Base-by-base conservation (phyloP, 2,888 invertebrate species). In the Melitaea athalia region DNA sequence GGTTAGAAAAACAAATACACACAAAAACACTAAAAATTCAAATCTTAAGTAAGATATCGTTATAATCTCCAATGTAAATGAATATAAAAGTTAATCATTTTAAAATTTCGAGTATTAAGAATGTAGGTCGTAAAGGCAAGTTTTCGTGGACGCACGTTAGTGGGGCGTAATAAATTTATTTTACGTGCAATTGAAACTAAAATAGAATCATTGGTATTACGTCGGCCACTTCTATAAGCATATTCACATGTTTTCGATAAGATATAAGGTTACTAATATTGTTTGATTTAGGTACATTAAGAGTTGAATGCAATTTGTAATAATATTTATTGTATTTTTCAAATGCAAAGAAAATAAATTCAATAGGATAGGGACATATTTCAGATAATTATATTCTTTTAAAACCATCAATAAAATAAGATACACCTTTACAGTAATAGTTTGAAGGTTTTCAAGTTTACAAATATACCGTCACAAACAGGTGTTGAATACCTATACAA, bases 171-270 rank as follows among this genome's bases (percentile, higher is more conserved):
- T 91, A 89, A 87, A 89, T 86, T 87, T 83, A 84, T 87, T 90
- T 88, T 81, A 88, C 86, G 87, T 88, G 87, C 85, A 88, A 86
- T 86, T 85, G 83, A 82, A 85, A 85, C 87, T 65, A 76, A 88
- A 89, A 89, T 89, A 90, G 88, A 85, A 75, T 76, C 80, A 78
- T 79, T 77, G 79, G 79, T 77, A 60, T 75, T 74, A 70, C 71
- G 71, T 72, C 67, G 68, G 68, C 61, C 55, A 53, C 60, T 55
- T 64, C 65, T 67, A 68, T 55, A 70, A 60, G 59, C 59, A 67
- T 63, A 59, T 55, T 60, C 50, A 66, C 50, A 47, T 69, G 59
- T 53, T 62, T 42, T 52, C 50, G 64, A 59, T 55, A 61, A 33
- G 47, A 53, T 53, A 53, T 61, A 50, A 50, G 38, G 38, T 57